phyloP scores from a whole-genome alignment of 2,113 vertebrate species.

The Amblyornis subalaris region DNA sequence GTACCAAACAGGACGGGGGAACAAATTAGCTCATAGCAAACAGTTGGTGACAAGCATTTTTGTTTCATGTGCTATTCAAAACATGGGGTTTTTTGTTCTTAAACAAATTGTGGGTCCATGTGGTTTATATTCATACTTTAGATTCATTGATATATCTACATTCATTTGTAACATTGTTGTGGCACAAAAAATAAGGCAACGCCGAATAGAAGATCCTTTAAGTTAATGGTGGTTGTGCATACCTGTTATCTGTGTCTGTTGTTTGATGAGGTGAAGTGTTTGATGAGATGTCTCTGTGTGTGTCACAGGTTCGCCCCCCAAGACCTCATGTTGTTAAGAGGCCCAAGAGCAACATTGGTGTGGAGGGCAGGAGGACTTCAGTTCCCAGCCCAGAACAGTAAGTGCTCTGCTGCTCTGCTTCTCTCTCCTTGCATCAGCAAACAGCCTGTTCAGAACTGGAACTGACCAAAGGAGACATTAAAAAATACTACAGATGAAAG shows the following conservation, averaged over 20 bases:
- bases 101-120: neutral
- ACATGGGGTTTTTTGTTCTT: neutral
- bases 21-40: neutral
- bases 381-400: constrained; percentile 79
- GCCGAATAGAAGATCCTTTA: neutral
- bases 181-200: neutral
- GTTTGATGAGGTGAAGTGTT: neutral
- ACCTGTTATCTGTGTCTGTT: neutral
- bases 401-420: constrained; percentile 44
- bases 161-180: neutral
- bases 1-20: neutral
- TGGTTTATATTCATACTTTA: neutral
- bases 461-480: neutral
- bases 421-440: neutral
- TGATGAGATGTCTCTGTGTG: constrained; percentile 17
- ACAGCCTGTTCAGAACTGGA: neutral
- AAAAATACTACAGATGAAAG: neutral
- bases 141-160: neutral
- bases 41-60: neutral
- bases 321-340: constrained; percentile 84
- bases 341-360: constrained; percentile 82
- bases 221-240: neutral
- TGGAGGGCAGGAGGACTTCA: constrained; percentile 71
- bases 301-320: constrained; percentile 81
- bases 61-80: neutral